phyloP scores from a whole-genome alignment of 35 echinoderm and acorn worm species.

The Amphiura filiformis region DNA sequence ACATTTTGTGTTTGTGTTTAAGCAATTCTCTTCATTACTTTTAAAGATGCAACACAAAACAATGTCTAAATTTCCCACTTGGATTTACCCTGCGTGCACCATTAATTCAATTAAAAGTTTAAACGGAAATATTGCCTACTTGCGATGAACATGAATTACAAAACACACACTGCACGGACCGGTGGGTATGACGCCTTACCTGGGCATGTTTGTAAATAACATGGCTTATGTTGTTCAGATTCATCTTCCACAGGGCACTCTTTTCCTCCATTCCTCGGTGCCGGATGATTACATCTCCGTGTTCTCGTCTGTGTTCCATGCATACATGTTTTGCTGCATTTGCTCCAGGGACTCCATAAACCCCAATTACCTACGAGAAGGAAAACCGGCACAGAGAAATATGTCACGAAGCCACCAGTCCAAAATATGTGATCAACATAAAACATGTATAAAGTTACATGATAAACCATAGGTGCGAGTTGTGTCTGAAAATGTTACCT shows the following conservation, averaged over 20 bases:
- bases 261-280: not conserved
- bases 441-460: too few relatives aligned
- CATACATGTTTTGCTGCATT: not conserved
- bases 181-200: slow-evolving; percentile 23
- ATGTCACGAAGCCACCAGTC: too few relatives aligned
- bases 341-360: not conserved
- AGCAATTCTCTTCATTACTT: too few relatives aligned
- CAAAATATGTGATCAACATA: not conserved
- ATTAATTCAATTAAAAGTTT: too few relatives aligned
- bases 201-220: slow-evolving; percentile 81
- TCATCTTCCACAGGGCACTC: not conserved
- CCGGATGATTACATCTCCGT: not conserved
- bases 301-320: not conserved
- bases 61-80: too few relatives aligned
- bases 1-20: too few relatives aligned
- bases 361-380: not conserved
- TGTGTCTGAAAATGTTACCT: not conserved
- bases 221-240: not conserved
- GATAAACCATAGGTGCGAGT: not conserved
- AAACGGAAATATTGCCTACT: too few relatives aligned
- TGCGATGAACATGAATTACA: too few relatives aligned
- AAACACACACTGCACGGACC: too few relatives aligned
- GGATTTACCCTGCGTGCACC: too few relatives aligned
- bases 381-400: too few relatives aligned
- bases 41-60: too few relatives aligned